A percentile compares a stretch with the other conserved stretches of the same genome.
These are phyloP conservation scores for Discoglossus pictus DNA, from an alignment of 2,797 vertebrate genomes.

Conservation along the genomic window DNA sequence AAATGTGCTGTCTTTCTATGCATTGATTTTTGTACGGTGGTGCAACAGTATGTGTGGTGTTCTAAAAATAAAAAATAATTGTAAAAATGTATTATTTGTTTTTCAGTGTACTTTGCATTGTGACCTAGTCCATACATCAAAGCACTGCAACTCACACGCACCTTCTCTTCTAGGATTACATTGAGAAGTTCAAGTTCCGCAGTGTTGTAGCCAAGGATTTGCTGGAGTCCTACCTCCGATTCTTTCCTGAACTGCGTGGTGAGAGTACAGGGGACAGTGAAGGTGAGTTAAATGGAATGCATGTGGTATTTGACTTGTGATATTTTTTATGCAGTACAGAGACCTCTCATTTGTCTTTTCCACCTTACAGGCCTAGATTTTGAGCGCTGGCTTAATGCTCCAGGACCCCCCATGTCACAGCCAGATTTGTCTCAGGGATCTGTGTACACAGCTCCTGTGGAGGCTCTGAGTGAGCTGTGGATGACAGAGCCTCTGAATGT, in stretches of 20 bases:
- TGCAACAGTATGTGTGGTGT: too few species aligned
- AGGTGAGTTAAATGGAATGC: slow-evolving; percentile 67
- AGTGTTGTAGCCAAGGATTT: slow-evolving; percentile 92
- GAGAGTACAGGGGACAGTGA: slow-evolving; percentile 81
- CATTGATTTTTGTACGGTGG: too few species aligned
- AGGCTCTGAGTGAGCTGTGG: slow-evolving; percentile 88
- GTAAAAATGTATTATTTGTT: too few species aligned
- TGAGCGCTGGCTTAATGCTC: slow-evolving; percentile 86
- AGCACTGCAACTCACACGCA: neutral
- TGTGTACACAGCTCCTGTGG: slow-evolving; percentile 82
- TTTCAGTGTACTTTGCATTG: too few species aligned
- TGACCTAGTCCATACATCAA: too few species aligned
- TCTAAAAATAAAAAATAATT: too few species aligned
- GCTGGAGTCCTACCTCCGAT: slow-evolving; percentile 86
- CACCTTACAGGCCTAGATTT: slow-evolving; percentile 84
- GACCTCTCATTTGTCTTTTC: slow-evolving; percentile 13
- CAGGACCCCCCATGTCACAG: slow-evolving; percentile 85
- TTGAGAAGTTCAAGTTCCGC: slow-evolving; percentile 89
- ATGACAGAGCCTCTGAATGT: slow-evolving; percentile 72
- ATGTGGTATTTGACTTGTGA: neutral
- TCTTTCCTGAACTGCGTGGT: slow-evolving; percentile 87
- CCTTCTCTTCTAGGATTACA: slow-evolving; percentile 79
- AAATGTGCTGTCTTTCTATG: too few species aligned
- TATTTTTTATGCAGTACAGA: slow-evolving; percentile 20
- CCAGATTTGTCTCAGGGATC: slow-evolving; percentile 90